Conservation (phyloP, 2,888 invertebrate species). For the Platerodrilus igneus region DNA sequence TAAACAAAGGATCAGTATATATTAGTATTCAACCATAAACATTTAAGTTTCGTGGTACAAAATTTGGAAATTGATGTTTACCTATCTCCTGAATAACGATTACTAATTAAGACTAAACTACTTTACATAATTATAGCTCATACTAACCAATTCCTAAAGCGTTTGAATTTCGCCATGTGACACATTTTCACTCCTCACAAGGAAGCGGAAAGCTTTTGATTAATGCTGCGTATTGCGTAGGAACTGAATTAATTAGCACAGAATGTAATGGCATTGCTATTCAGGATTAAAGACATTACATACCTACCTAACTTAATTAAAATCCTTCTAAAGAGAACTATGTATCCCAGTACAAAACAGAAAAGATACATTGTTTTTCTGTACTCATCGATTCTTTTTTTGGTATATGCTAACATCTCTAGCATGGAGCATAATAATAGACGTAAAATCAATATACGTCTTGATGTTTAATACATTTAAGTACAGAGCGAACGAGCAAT, state of each 20-base stretch:
- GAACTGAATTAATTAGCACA: slow-evolving; percentile 27
- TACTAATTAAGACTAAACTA: slow-evolving; percentile 39
- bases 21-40: too few species aligned
- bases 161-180: slow-evolving; percentile 31
- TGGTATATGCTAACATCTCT: too few species aligned
- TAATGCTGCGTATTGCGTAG: slow-evolving; percentile 34
- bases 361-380: too few species aligned
- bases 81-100: slow-evolving; percentile 36
- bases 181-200: slow-evolving; percentile 20
- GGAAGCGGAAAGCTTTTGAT: slow-evolving; percentile 31
- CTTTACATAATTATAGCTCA: slow-evolving; percentile 40
- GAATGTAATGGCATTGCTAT: slow-evolving; percentile 25
- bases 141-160: slow-evolving; percentile 30
- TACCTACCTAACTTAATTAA: too few species aligned
- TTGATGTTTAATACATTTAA: slow-evolving; percentile 11
- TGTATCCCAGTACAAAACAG: too few species aligned
- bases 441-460: slow-evolving; percentile 12
- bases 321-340: too few species aligned
- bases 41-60: too few species aligned
- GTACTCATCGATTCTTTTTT: too few species aligned
- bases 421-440: too few species aligned
- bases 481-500: slow-evolving; percentile 5
- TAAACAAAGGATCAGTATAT: too few species aligned
- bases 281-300: slow-evolving; percentile 13
- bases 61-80: too few species aligned